Base-by-base conservation (phyloP, 2,113 vertebrate species). In the Oceanites oceanicus region DNA sequence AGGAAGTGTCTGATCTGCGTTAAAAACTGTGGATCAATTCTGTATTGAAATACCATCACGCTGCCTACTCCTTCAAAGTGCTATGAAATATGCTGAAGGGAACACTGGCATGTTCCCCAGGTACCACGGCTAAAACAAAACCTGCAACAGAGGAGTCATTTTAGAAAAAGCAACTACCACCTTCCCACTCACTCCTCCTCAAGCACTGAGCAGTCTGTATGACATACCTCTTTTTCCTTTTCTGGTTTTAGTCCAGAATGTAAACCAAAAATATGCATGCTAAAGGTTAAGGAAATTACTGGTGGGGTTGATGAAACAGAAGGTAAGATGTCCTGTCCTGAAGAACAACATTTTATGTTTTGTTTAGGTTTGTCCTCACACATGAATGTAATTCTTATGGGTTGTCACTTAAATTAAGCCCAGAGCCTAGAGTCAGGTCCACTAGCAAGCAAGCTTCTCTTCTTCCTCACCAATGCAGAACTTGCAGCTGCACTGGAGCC, bases 1-100 rank as follows among this genome's bases (percentile, higher is more conserved):
- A 71, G 66, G 80, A 91, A 91, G 63, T 63, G 88, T 97, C 91
- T 97, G 87, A 96, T 97, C 85, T 97, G 62, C 92, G 89, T 81
- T 82, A 84, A 96, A 97, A 97, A 78, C 88, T 94, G 55, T 80
- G 67, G 80, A 96, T 92, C 91, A 94, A 88, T 83, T 89, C 73
- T 91, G 44, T 88, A 95, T 93, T 96, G 95, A 93, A 96, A 95
- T 79, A 42, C 62, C 88, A 94, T 90, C 72, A 78, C 74, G 85
- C 85, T 93, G 78, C 77, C 92, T 96, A 30, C 65, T 88, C 49
- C 66, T 90, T 70, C 30, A 62, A 92, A 95, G 56, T 29, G 78
- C 40, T 77, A 67, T 62, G 85, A 84, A 88, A 88, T 44, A 86
- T 53, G 76, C 52, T 50, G 55, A 86, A 89, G 50, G 47, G 59